Conservation (phyloP, 2,888 invertebrate species). For the Microplitis deprimator region DNA sequence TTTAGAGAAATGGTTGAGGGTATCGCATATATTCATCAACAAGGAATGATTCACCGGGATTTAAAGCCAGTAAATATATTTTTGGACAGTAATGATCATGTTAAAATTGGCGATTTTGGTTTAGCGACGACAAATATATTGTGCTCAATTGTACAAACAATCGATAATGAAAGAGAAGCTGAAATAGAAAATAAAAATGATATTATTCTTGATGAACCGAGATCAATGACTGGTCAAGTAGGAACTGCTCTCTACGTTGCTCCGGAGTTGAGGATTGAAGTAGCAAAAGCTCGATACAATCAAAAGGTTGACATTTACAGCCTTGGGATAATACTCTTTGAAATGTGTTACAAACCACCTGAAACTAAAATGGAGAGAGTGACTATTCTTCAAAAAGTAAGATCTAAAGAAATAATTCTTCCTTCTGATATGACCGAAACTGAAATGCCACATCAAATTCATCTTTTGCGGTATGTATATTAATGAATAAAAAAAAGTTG, state of each 20-base stretch:
- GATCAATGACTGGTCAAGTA: constrained; percentile 85
- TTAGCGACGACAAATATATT: constrained; percentile 88
- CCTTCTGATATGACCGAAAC: constrained; percentile 79
- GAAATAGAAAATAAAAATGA: constrained; percentile 61
- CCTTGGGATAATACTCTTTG: constrained; percentile 92
- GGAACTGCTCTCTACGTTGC: constrained; percentile 97
- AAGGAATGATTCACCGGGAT: constrained; percentile 90
- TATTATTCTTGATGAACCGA: constrained; percentile 63
- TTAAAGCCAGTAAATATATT: constrained; percentile 95
- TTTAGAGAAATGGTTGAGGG: constrained; percentile 96
- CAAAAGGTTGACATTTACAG: constrained; percentile 85
- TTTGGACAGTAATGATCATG: constrained; percentile 93
- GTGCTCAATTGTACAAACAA: constrained; percentile 60
- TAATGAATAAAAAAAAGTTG: not conserved
- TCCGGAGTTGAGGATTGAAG: constrained; percentile 86
- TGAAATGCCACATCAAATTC: constrained; percentile 75
- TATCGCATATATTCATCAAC: constrained; percentile 91
- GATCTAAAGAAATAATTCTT: constrained; percentile 80
- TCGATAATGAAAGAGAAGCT: constrained; percentile 59
- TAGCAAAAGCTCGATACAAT: constrained; percentile 83
- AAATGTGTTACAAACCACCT: constrained; percentile 92
- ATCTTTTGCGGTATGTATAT: constrained; percentile 75
- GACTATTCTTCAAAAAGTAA: constrained; percentile 81
- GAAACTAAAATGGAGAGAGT: constrained; percentile 92
- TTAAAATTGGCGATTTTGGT: constrained; percentile 98